Conservation (phyloP, 2,888 invertebrate genomes). For the Drosophila macrospina region DNA sequence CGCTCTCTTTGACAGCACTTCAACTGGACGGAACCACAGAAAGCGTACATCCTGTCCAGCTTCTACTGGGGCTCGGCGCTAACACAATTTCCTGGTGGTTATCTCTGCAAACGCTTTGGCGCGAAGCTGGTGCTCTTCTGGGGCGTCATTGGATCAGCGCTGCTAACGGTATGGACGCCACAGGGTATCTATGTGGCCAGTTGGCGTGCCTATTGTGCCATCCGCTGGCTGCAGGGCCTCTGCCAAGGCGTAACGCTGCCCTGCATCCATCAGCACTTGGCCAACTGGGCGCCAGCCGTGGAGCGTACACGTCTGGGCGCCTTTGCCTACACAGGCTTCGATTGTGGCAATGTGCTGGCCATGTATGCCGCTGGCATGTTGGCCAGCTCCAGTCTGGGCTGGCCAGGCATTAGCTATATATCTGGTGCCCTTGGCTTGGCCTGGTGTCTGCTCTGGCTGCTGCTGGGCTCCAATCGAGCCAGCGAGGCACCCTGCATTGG, state of each 20-base stretch:
- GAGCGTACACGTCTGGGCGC: slow-evolving; percentile 88
- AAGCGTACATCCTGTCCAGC: slow-evolving; percentile 88
- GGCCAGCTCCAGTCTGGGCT: slow-evolving; percentile 87
- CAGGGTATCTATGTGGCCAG: slow-evolving; percentile 88
- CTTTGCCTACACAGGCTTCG: slow-evolving; percentile 87
- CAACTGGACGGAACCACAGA: slow-evolving; percentile 86
- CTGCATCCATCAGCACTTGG: slow-evolving; percentile 88
- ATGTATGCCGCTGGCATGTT: slow-evolving; percentile 88
- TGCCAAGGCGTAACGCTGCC: slow-evolving; percentile 89
- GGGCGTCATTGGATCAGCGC: slow-evolving; percentile 88
- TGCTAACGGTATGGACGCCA: slow-evolving; percentile 89
- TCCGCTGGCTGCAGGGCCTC: slow-evolving; percentile 89
- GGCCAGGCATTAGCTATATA: slow-evolving; percentile 89
- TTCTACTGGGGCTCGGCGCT: slow-evolving; percentile 92
- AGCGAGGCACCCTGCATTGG: slow-evolving; percentile 87
- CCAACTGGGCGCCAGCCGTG: slow-evolving; percentile 89
- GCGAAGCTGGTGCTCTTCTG: slow-evolving; percentile 87
- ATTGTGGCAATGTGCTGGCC: slow-evolving; percentile 89
- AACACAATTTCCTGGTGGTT: slow-evolving; percentile 88
- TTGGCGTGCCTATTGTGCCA: slow-evolving; percentile 87
- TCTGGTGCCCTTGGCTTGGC: slow-evolving; percentile 86
- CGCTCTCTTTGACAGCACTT: slow-evolving; percentile 72
- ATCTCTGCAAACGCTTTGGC: slow-evolving; percentile 89
- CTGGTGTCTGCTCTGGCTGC: slow-evolving; percentile 87
- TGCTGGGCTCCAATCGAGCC: slow-evolving; percentile 87